Percentiles rank a stretch among this genome's conserved stretches.
phyloP scores from a whole-genome alignment of 2,797 vertebrate species.

The Enteromius argenteus region DNA sequence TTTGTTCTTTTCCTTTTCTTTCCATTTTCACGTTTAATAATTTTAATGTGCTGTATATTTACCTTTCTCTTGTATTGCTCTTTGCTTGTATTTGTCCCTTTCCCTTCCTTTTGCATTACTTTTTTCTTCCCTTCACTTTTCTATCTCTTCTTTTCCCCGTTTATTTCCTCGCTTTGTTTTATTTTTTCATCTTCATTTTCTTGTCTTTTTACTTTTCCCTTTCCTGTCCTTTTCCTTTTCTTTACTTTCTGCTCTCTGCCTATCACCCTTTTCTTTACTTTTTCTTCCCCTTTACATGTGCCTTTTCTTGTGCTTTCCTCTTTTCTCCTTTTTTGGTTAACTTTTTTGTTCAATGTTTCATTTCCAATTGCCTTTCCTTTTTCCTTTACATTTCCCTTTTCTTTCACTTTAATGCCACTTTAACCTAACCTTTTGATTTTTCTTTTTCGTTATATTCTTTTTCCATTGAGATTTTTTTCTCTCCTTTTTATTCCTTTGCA shows the following conservation, averaged over 20 bases:
- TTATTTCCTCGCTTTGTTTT: neutral
- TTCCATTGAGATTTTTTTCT: neutral
- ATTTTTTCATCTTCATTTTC: neutral
- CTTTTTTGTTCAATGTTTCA: neutral
- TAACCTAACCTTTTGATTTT: neutral
- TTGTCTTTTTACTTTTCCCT: neutral
- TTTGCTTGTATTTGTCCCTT: slow-evolving; percentile 37
- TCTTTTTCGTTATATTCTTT: neutral
- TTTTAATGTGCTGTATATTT: neutral
- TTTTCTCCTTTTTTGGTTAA: neutral
- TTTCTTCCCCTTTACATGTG: neutral
- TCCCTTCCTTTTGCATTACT: slow-evolving; percentile 29
- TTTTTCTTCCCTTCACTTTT: neutral
- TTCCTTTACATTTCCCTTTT: neutral
- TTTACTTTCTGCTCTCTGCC: neutral
- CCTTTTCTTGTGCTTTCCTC: neutral
- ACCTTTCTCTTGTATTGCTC: slow-evolving; percentile 32
- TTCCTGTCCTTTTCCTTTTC: neutral
- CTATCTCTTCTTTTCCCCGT: neutral
- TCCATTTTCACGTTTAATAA: neutral
- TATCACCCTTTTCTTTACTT: neutral
- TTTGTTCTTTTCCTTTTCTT: slow-evolving; percentile 45
- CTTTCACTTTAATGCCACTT: neutral
- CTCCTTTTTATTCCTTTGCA: too few relatives aligned
- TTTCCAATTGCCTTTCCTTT: neutral